These are phyloP conservation scores for Macropus fuliginosus DNA, from an alignment of 2,797 vertebrate genomes.

Conservation along the genomic window DNA sequence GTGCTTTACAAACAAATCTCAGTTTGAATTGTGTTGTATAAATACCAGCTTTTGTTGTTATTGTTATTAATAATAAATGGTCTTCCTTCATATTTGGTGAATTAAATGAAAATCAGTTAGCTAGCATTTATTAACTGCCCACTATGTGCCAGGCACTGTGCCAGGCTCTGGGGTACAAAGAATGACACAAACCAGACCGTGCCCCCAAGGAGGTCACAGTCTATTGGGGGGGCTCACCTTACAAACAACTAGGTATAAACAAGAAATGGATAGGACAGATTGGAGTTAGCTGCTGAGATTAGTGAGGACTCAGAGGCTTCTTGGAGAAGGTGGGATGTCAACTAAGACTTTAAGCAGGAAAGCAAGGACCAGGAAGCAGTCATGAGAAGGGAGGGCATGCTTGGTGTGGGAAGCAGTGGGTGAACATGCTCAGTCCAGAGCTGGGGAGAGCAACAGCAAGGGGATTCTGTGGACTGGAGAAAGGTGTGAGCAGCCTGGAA, in stretches of 20 bases:
- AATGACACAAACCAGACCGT: accelerated
- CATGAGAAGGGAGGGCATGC: background rate
- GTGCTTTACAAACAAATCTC: too few species aligned
- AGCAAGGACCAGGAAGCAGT: accelerated
- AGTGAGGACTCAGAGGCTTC: background rate
- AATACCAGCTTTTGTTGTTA: background rate
- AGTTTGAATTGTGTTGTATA: background rate
- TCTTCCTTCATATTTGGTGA: background rate
- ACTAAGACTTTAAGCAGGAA: background rate
- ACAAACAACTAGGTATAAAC: background rate
- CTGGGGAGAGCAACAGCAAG: background rate
- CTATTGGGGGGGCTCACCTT: background rate
- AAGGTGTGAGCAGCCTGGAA: background rate
- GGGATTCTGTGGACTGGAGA: background rate
- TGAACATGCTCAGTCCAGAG: too few species aligned
- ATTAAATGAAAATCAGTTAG: background rate
- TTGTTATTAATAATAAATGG: background rate
- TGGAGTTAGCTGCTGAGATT: background rate
- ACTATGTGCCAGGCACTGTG: too few species aligned
- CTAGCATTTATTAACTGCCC: background rate
- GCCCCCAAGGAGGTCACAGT: background rate
- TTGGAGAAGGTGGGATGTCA: background rate
- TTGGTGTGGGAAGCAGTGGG: background rate
- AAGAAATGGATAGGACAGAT: background rate
- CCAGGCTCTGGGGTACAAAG: background rate